A percentile compares a stretch with the other conserved stretches of the same genome.
These are phyloP conservation scores for Pteronotus mesoamericanus DNA, from an alignment of 2,797 vertebrate genomes.

Conservation along the genomic window DNA sequence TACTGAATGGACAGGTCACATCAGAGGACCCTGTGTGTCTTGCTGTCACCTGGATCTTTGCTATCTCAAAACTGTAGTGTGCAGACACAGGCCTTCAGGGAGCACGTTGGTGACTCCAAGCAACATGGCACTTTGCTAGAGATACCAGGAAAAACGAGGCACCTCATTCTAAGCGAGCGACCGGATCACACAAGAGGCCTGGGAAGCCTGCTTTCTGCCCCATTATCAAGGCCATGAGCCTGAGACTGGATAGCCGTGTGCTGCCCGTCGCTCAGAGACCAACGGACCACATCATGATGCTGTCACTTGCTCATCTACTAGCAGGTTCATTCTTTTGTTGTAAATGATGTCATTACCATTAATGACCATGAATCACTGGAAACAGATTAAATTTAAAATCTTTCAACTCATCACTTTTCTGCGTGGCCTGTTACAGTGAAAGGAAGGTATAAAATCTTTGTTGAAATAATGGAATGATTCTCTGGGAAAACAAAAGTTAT, in stretches of 20 bases:
- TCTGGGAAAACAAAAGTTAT: not conserved
- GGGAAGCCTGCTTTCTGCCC: not conserved
- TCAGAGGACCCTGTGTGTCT: not conserved
- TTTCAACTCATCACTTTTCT: not conserved
- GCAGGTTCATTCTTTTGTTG: not conserved
- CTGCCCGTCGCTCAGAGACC: not conserved
- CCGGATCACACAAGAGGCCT: not conserved
- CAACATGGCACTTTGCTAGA: not conserved
- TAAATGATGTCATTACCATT: not conserved
- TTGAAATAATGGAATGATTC: conserved; percentile 17
- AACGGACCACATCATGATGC: not conserved
- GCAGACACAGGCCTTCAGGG: not conserved
- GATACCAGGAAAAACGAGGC: not conserved
- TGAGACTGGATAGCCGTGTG: not conserved
- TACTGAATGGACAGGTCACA: not conserved
- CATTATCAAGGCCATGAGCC: not conserved
- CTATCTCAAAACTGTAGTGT: not conserved
- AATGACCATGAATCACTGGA: not conserved
- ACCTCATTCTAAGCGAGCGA: accelerated
- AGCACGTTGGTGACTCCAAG: not conserved
- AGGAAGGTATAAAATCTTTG: not conserved
- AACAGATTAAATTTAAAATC: conserved; percentile 19
- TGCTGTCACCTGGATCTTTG: not conserved
- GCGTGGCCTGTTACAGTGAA: not conserved
- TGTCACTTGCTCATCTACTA: not conserved